Evolutionary conservation across 2,797 vertebrate species (phyloP).

Genomic region (Myotis daubentonii): DNA sequence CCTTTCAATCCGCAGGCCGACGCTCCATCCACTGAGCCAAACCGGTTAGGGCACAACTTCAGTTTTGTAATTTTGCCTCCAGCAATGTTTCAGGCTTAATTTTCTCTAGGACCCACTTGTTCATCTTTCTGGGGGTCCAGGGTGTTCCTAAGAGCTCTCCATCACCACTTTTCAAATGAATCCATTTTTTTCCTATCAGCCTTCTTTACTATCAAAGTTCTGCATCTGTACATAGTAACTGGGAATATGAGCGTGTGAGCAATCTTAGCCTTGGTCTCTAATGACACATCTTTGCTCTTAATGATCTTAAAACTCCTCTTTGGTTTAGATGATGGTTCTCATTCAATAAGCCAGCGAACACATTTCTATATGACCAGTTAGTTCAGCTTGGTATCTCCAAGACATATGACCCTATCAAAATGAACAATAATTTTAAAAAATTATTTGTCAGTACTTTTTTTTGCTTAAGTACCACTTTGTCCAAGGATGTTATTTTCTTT

Average conservation of each 20-base stretch:
- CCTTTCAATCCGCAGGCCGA: no score
- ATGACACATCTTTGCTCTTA: neutral
- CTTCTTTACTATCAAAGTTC: neutral
- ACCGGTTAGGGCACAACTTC: neutral
- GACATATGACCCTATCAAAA: neutral
- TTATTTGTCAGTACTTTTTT: neutral
- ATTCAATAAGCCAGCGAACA: neutral
- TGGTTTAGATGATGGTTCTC: neutral
- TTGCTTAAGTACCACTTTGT: neutral
- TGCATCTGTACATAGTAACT: neutral
- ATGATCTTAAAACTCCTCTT: neutral
- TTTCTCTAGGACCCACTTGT: neutral
- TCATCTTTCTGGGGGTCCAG: neutral
- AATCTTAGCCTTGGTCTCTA: neutral
- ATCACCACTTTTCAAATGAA: neutral
- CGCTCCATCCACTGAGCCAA: no score
- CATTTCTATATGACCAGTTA: neutral
- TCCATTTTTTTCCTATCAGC: neutral
- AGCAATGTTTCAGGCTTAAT: neutral
- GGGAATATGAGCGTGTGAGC: neutral
- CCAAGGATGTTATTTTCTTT: conserved; percentile 7
- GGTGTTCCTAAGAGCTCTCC: neutral
- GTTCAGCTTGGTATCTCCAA: neutral
- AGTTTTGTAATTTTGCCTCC: neutral
- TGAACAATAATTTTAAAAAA: neutral